Conservation (phyloP, 2,888 invertebrate species). For the Cylindroiulus punctatus region DNA sequence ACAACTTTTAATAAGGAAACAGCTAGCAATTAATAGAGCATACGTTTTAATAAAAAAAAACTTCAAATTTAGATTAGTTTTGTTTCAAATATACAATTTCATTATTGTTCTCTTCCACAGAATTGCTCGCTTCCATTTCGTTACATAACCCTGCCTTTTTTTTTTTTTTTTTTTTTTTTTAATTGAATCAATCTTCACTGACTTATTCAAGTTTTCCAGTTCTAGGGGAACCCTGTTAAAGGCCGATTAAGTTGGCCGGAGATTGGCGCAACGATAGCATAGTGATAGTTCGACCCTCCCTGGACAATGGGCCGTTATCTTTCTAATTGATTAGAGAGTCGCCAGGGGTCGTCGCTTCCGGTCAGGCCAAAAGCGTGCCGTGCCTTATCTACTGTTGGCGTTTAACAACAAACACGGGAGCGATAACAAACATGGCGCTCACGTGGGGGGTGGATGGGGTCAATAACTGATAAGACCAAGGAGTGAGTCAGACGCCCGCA, state of each 20-base stretch:
- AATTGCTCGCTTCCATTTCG: too few species aligned
- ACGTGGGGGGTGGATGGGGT: background rate
- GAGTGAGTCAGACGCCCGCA: slow-evolving; percentile 6
- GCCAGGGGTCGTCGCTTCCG: background rate
- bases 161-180: too few species aligned
- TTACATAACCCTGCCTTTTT: too few species aligned
- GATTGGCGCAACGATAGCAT: background rate
- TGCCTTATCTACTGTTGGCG: background rate
- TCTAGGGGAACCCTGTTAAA: too few species aligned
- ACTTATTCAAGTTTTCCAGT: too few species aligned
- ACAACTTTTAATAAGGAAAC: too few species aligned
- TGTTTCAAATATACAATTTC: too few species aligned
- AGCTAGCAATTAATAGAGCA: too few species aligned
- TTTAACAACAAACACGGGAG: background rate
- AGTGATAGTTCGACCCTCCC: background rate
- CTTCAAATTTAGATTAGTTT: too few species aligned
- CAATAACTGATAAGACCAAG: background rate
- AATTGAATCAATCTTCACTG: too few species aligned
- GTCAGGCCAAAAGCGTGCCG: background rate
- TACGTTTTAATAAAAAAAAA: too few species aligned
- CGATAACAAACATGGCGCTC: background rate
- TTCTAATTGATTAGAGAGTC: background rate
- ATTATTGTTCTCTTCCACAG: too few species aligned
- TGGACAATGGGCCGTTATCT: background rate
- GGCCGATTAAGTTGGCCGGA: background rate